These are phyloP conservation scores for Dasypolia templi DNA, from an alignment of 2,888 invertebrate genomes.

Conservation along the genomic window DNA sequence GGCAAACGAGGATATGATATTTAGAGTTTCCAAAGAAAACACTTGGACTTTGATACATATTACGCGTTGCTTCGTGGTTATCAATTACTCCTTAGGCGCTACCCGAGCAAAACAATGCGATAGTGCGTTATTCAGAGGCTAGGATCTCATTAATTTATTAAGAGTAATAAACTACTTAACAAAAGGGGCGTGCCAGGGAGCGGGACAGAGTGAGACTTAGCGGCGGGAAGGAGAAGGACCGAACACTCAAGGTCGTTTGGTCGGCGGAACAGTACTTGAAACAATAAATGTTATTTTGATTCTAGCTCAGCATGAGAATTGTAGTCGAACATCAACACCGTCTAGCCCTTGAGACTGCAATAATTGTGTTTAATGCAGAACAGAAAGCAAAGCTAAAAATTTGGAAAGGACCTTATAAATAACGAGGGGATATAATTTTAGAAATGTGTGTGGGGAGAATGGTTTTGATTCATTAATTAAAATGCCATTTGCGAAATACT, in stretches of 20 bases:
- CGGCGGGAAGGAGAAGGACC: too few species aligned
- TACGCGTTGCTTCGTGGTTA: not conserved
- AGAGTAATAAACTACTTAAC: too few species aligned
- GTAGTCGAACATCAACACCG: not conserved
- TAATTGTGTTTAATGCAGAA: slow-evolving; percentile 34
- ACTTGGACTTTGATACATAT: not conserved
- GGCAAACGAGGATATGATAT: not conserved
- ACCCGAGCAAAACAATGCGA: too few species aligned
- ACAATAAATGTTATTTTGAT: not conserved
- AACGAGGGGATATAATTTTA: slow-evolving; percentile 19
- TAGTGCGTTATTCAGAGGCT: too few species aligned
- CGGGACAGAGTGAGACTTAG: too few species aligned
- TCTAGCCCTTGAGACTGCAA: not conserved
- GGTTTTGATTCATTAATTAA: slow-evolving; percentile 23
- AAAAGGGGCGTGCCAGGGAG: too few species aligned
- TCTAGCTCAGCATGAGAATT: not conserved
- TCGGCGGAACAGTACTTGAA: too few species aligned
- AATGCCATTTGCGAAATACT: not conserved
- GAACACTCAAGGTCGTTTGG: too few species aligned
- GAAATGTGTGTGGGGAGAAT: slow-evolving; percentile 13
- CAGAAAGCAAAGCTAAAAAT: slow-evolving; percentile 27
- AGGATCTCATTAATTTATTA: too few species aligned
- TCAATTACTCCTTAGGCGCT: not conserved
- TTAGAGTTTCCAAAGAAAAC: not conserved
- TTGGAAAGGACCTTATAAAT: slow-evolving; percentile 30